These are phyloP conservation scores for Sturnus vulgaris DNA, from an alignment of 2,113 vertebrate genomes.

Conservation along the genomic window DNA sequence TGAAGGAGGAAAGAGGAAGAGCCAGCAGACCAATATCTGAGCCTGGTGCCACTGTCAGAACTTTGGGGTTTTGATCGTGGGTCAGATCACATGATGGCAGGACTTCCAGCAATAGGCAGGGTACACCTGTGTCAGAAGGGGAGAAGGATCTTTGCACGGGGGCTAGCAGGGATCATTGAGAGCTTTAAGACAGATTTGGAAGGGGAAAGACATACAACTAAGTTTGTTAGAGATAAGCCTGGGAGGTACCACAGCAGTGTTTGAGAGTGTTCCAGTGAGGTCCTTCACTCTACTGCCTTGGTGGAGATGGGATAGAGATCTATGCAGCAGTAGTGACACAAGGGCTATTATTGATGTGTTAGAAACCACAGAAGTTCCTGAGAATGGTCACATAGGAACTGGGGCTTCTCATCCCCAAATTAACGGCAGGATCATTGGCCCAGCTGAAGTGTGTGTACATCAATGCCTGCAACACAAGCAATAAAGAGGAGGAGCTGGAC, in stretches of 20 bases:
- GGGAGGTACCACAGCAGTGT: not conserved
- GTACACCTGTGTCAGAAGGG: not conserved
- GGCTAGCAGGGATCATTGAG: not conserved
- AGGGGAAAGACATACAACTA: not conserved
- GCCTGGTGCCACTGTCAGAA: not conserved
- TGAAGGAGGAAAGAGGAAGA: not conserved
- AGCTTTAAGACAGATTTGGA: not conserved
- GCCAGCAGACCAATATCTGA: not conserved
- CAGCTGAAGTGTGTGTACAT: not conserved
- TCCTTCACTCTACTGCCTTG: not conserved
- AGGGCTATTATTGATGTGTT: not conserved
- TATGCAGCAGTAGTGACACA: not conserved
- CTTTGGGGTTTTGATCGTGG: not conserved
- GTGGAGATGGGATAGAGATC: not conserved
- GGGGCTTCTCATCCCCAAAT: not conserved
- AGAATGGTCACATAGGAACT: fast-evolving
- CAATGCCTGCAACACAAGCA: not conserved
- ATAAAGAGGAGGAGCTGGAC: not conserved
- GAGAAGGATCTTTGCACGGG: not conserved
- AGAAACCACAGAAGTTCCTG: not conserved
- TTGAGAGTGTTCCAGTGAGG: not conserved
- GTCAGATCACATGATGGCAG: not conserved
- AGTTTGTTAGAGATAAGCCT: not conserved
- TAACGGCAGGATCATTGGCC: not conserved
- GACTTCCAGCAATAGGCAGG: not conserved